A percentile compares a stretch with the other conserved stretches of the same genome.
Conservation (phyloP, 2,113 vertebrate species). For the Melanotaenia duboulayi region DNA sequence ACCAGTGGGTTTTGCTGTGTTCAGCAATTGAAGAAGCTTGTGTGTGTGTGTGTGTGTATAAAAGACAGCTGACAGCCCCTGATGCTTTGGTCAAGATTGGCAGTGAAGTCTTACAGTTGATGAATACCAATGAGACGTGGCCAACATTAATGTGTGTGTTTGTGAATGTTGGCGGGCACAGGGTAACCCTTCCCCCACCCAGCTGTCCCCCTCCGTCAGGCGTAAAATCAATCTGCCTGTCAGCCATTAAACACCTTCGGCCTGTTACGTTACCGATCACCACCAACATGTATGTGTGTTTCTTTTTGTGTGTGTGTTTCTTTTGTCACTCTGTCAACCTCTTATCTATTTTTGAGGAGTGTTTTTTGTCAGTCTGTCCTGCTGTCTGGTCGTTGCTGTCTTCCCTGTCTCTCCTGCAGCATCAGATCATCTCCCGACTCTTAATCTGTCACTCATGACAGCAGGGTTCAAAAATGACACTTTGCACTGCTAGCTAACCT, state of each 20-base stretch:
- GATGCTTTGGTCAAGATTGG: conserved; percentile 49
- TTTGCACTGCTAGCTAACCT: background rate
- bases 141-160: background rate
- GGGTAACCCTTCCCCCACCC: conserved; percentile 37
- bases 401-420: conserved; percentile 11
- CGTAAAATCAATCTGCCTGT: conserved; percentile 73
- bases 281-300: background rate
- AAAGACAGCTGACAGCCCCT: conserved; percentile 43
- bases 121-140: conserved; percentile 62
- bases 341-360: conserved; percentile 23
- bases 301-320: conserved; percentile 21
- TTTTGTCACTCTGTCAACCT: conserved; percentile 56
- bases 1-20: conserved; percentile 10
- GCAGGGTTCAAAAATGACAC: conserved; percentile 1
- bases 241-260: conserved; percentile 52
- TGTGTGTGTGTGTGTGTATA: conserved; percentile 19
- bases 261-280: conserved; percentile 57
- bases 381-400: conserved; percentile 15
- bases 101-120: conserved; percentile 35
- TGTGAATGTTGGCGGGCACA: conserved; percentile 25
- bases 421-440: conserved; percentile 4
- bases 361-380: conserved; percentile 35
- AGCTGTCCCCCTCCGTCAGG: conserved; percentile 40
- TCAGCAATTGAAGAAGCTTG: conserved; percentile 44
- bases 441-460: conserved; percentile 31